phyloP scores from a whole-genome alignment of 1,140 invertebrate genomes.

The Anadara kagoshimensis region DNA sequence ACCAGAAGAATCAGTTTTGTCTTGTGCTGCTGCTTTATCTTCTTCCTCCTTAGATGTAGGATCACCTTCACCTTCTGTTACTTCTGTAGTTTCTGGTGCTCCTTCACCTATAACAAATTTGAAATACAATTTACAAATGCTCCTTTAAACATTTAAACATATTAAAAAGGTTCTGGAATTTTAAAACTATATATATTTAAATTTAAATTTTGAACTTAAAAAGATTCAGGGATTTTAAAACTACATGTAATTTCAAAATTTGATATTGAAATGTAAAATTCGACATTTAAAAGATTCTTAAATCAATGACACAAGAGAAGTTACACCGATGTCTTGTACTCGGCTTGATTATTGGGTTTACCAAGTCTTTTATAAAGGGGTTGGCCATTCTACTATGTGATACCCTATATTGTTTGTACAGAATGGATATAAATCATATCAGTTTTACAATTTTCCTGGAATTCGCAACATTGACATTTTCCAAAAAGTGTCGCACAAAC shows the following conservation, averaged over 20 bases:
- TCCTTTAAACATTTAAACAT: not conserved
- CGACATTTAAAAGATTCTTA: too few species aligned
- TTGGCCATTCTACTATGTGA: too few species aligned
- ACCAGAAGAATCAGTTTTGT: conserved; percentile 4
- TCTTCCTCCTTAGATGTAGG: conserved; percentile 1
- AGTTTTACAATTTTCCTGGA: too few species aligned
- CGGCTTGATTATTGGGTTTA: too few species aligned
- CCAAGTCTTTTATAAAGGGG: too few species aligned
- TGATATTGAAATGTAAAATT: too few species aligned
- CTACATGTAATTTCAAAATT: not conserved
- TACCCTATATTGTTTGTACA: too few species aligned
- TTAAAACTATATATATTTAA: not conserved
- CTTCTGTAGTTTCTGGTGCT: not conserved
- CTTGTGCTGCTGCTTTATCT: not conserved
- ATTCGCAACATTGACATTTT: too few species aligned
- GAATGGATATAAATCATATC: too few species aligned
- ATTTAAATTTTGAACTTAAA: not conserved
- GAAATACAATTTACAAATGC: not conserved
- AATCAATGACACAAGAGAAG: too few species aligned
- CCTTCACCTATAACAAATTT: not conserved
- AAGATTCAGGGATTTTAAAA: not conserved
- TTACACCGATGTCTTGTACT: too few species aligned
- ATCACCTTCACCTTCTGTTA: not conserved
- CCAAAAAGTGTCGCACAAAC: too few species aligned
- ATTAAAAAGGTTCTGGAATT: not conserved